phyloP scores from a whole-genome alignment of 2,888 invertebrate species.

The Dascillus cervinus region DNA sequence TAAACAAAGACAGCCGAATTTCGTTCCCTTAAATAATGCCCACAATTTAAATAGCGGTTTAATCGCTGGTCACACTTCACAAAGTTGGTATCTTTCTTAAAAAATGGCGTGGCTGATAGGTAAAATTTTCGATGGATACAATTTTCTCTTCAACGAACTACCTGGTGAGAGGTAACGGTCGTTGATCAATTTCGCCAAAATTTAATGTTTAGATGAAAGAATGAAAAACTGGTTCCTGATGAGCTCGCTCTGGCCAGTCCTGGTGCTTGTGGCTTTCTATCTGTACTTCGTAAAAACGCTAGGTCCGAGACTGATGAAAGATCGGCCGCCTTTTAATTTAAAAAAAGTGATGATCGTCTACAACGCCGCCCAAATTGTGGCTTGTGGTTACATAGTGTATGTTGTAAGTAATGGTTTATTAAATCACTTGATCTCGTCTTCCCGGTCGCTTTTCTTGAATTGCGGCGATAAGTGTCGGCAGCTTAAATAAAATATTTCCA shows the following conservation, averaged over 20 bases:
- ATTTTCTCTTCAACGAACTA: conserved; percentile 15
- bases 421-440: no score
- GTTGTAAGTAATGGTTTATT: no score
- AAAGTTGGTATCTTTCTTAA: conserved; percentile 17
- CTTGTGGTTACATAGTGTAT: no score
- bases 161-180: conserved; percentile 13
- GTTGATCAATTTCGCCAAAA: conserved; percentile 2
- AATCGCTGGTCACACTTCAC: no score
- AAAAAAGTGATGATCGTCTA: conserved; percentile 67
- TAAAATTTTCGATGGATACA: conserved; percentile 33
- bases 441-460: no score
- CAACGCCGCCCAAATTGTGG: conserved; percentile 76
- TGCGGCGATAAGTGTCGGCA: no score
- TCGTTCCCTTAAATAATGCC: no score
- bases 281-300: conserved; percentile 66
- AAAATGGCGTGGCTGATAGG: conserved; percentile 41
- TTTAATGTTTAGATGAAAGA: conserved; percentile 47
- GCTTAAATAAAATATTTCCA: no score
- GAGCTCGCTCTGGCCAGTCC: conserved; percentile 64
- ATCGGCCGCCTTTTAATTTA: conserved; percentile 63
- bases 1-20: no score
- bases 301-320: conserved; percentile 70
- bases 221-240: conserved; percentile 73
- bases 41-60: no score
- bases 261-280: conserved; percentile 57